A percentile compares a stretch with the other conserved stretches of the same genome.
These are phyloP conservation scores for Bostrychus sinensis DNA, from an alignment of 2,113 vertebrate genomes.

Conservation along the genomic window DNA sequence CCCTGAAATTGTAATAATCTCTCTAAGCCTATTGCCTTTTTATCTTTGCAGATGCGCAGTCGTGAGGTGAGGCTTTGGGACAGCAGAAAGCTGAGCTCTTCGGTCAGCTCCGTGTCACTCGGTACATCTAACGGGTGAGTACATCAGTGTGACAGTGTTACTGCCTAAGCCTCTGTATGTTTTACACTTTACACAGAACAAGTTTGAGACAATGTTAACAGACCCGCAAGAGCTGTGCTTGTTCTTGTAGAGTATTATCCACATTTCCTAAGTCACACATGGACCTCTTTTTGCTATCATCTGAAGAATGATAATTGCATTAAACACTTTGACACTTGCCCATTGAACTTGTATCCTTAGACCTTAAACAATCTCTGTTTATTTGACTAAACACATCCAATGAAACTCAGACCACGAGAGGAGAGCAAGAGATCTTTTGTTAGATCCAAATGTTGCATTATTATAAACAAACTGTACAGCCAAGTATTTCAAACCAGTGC, in stretches of 20 bases:
- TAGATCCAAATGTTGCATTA: constrained; percentile 48
- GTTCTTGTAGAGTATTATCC: background rate
- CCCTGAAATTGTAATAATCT: background rate
- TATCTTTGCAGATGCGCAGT: constrained; percentile 81
- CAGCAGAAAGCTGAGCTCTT: constrained; percentile 79
- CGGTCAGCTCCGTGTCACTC: constrained; percentile 78
- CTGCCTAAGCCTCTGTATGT: background rate
- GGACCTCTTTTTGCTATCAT: constrained; percentile 22
- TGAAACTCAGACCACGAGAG: constrained; percentile 22
- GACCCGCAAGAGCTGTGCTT: too few species aligned
- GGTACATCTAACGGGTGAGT: constrained; percentile 89
- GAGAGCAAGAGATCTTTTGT: constrained; percentile 48
- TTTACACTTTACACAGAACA: too few species aligned
- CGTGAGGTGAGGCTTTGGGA: constrained; percentile 92
- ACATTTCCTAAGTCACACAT: constrained; percentile 51
- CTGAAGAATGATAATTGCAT: background rate
- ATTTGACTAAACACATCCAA: constrained; percentile 62
- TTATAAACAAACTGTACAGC: constrained; percentile 49
- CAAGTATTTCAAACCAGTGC: constrained; percentile 42
- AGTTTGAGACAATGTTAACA: too few species aligned
- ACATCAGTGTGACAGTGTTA: background rate
- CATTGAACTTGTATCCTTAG: constrained; percentile 4
- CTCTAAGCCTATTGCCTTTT: background rate
- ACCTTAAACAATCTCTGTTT: constrained; percentile 44
- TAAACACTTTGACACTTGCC: constrained; percentile 35